Base-by-base conservation (phyloP, 1,140 invertebrate genomes). In the Lanistes nyassanus region DNA sequence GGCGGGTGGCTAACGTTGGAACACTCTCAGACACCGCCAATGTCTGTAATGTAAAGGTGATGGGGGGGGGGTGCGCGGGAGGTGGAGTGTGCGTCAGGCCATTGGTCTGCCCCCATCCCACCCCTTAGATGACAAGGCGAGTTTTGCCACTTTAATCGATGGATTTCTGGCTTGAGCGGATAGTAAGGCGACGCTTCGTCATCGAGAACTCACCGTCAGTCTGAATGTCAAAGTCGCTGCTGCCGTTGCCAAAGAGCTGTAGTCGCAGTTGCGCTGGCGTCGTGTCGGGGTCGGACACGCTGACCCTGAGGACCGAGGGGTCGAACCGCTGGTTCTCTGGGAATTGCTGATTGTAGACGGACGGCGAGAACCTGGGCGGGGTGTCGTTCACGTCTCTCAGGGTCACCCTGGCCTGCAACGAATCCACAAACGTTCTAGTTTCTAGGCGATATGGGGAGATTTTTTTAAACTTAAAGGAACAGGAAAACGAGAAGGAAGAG, bases 321-420 rank as follows among this genome's bases (percentile, higher is more conserved):
- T 80, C 79, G 13, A 65, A 53, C 21, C 76, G 76, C 23, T 79
- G 64, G 47, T 80, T 70, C 64, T 86, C 87, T 2, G 80, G 74
- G 21, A 86, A 69, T 37, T 62, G 67, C 16, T 79, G 75, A 23
- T 62, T 75, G 79, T 86, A 89, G 13, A 80, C 72, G 31, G 76
- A 77, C n/a, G 76, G 77, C 29, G 79, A 78, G 75, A 88, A 89
- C 7, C 65, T 76, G 9, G 88, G 88, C 19, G 84, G 82, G 16
- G 85, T 88, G 80, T 89, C 88, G 76, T 89, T 89, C 39, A 79
- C 64, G 79, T 88, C 88, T 2, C 70, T 47, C 0, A 88, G 68
- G 13, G 73, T 78, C 21, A 89, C 78, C 7, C 67, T 66, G 36
- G 85, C 84, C 83, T 97, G 92, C 19, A 85, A 84, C 66, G 70